phyloP scores from a whole-genome alignment of 1,140 invertebrate genomes.

The Aphelenchoides fujianensis region DNA sequence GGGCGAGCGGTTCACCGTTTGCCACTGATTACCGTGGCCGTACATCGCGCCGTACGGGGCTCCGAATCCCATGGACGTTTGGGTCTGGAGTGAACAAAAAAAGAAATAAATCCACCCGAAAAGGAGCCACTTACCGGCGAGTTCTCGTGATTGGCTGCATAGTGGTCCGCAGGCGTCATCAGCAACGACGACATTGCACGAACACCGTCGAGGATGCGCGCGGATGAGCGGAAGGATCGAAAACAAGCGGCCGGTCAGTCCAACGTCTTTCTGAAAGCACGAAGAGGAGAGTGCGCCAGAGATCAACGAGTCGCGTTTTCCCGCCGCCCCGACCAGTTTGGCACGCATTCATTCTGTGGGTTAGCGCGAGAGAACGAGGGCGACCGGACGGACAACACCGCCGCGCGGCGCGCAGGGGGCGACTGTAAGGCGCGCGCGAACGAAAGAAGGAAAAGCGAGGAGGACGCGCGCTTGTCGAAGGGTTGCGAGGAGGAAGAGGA shows the following conservation, averaged over 20 bases:
- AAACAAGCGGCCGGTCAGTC: background rate
- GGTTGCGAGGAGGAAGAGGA: background rate
- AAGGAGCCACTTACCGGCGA: background rate
- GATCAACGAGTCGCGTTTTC: conserved; percentile 4
- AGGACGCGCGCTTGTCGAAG: background rate
- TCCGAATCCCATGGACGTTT: background rate
- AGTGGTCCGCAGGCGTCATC: conserved; percentile 3
- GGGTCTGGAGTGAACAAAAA: conserved; percentile 11
- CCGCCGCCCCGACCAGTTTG: conserved; percentile 4
- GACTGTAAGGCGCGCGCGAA: too few relatives aligned
- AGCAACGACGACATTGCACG: conserved; percentile 3
- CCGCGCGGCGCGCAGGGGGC: too few relatives aligned
- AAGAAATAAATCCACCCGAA: background rate
- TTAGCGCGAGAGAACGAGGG: too few relatives aligned
- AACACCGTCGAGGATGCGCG: background rate
- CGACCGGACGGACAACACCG: too few relatives aligned
- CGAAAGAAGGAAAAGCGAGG: background rate
- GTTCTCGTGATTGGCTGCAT: conserved; percentile 10
- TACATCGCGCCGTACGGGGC: background rate
- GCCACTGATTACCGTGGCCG: background rate
- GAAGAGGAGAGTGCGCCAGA: background rate
- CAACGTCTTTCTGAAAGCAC: too few relatives aligned
- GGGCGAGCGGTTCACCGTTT: background rate
- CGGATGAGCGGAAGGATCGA: background rate
- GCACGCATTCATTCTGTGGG: background rate